phyloP scores from a whole-genome alignment of 2,797 vertebrate genomes.

The Avahi laniger region DNA sequence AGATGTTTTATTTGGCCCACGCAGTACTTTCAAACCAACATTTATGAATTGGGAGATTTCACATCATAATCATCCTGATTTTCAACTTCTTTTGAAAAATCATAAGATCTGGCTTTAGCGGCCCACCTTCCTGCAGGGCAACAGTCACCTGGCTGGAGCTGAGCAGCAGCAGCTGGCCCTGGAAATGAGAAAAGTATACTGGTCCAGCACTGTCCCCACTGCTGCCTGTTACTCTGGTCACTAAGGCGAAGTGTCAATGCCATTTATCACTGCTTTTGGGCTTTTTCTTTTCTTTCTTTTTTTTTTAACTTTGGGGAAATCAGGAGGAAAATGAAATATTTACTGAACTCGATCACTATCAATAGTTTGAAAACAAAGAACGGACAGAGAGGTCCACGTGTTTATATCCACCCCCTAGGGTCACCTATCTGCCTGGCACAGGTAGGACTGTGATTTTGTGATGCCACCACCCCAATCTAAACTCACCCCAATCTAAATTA shows the following conservation, averaged over 20 bases:
- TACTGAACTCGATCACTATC: neutral
- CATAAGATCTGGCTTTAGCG: neutral
- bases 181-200: neutral
- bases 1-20: neutral
- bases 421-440: neutral
- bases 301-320: neutral
- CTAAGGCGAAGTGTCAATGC: neutral
- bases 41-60: neutral
- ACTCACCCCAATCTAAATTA: neutral
- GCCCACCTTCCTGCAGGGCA: neutral
- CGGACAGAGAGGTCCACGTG: neutral
- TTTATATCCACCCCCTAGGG: neutral
- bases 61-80: neutral
- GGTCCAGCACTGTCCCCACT: neutral
- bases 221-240: neutral
- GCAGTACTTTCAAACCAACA: neutral
- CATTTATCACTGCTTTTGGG: neutral
- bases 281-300: neutral
- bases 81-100: slow-evolving; percentile 16
- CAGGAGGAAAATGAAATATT: slow-evolving; percentile 32
- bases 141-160: neutral
- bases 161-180: neutral
- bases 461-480: neutral
- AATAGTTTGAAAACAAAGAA: slow-evolving; percentile 15
- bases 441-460: neutral